These are phyloP conservation scores for Antitype chi DNA, from an alignment of 2,888 invertebrate genomes.

Conservation along the genomic window DNA sequence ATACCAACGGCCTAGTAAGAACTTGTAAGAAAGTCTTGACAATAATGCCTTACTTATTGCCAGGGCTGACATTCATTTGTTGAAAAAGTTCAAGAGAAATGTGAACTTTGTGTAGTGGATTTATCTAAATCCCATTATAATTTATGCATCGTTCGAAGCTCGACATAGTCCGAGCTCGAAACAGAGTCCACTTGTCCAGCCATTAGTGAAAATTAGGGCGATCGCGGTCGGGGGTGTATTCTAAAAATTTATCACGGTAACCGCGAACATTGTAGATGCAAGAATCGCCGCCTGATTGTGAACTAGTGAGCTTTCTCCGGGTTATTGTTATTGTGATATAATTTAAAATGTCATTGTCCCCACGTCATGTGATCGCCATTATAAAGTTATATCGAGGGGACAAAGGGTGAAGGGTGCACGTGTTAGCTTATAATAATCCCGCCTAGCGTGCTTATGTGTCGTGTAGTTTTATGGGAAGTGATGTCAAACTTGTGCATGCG, in stretches of 20 bases:
- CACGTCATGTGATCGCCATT: constrained; percentile 71
- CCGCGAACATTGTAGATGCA: constrained; percentile 73
- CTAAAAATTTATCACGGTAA: constrained; percentile 80
- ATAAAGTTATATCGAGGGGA: constrained; percentile 81
- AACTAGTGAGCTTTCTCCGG: constrained; percentile 58
- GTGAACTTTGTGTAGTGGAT: constrained; percentile 35
- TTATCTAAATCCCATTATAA: constrained; percentile 47
- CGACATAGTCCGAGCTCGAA: constrained; percentile 71
- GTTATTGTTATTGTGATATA: constrained; percentile 80
- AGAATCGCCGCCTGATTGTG: constrained; percentile 79
- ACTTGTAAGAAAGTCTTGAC: constrained; percentile 65
- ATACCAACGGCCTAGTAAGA: constrained; percentile 46
- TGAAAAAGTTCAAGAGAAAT: constrained; percentile 1
- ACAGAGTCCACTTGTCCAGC: constrained; percentile 75
- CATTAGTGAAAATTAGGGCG: constrained; percentile 86
- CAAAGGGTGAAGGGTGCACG: constrained; percentile 86
- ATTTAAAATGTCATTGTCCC: constrained; percentile 87
- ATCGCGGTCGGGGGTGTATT: constrained; percentile 67
- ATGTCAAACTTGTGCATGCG: constrained; percentile 47
- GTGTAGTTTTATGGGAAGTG: constrained; percentile 65
- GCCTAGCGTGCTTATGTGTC: constrained; percentile 68
- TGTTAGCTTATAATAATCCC: constrained; percentile 76
- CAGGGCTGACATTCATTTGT: constrained; percentile 35
- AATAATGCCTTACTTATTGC: constrained; percentile 68
- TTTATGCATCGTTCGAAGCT: constrained; percentile 57